Evolutionary conservation across 2,888 invertebrate genomes (phyloP), one percentile per base, ranked within the genome.

Genomic region (Pterostichus madidus): DNA sequence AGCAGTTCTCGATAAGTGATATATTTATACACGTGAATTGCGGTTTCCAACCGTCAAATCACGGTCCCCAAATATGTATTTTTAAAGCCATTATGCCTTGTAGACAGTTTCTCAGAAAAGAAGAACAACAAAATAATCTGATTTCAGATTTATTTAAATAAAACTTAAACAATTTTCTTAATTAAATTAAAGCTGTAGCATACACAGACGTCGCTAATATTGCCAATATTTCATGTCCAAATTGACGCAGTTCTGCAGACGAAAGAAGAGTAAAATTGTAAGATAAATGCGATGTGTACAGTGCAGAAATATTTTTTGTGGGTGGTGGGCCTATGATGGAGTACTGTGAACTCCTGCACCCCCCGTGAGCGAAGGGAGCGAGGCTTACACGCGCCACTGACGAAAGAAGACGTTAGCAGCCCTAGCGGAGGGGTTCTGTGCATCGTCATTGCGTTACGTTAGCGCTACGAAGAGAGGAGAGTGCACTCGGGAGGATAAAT

Each of bases 321-420:
- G 68, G 68, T 8, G 68, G 39, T 44, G 32, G 64, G n/a, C 31
- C 15, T 17, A 59, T 17, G 24, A 31, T 10, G 35, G 64, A 24
- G 64, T 11, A 24, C 13, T 13, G 0, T n/a, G 24, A 24, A 24
- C 24, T 24, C 24, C 24, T 24, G 3, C 24, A 24, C 24, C 24
- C 24, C 24, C 24, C 24, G n/a, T 24, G 24, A 24, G 49, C 11
- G 52, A 44, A 10, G 7, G 35, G 24, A 52, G 75, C 75, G 13
- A 10, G 75, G 75, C 75, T 75, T 75, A 75, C 75, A 75, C 75
- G 75, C 75, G 52, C 75, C 75, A 75, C 39, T 75, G 75, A 75
- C 75, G 75, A 75, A 75, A 49, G 75, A 75, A 75, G 75, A 75
- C 75, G 75, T 75, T 75, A 75, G 75, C 52, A 52, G 52, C 52